phyloP scores from a whole-genome alignment of 2,113 vertebrate species.

The Ciconia boyciana region DNA sequence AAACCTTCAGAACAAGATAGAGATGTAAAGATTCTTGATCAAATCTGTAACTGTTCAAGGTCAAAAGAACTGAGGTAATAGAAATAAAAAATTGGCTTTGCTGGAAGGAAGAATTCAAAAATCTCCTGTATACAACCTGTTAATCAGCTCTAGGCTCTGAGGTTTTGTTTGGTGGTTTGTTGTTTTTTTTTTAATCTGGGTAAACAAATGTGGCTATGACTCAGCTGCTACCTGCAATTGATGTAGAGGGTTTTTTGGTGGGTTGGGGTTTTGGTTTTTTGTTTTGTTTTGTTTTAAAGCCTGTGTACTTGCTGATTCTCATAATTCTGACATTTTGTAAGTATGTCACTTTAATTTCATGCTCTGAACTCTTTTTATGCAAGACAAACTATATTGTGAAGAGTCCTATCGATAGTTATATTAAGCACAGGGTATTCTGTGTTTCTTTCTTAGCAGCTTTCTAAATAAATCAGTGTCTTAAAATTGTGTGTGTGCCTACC shows the following conservation, averaged over 20 bases:
- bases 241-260: background rate
- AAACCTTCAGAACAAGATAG: background rate
- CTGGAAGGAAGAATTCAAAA: background rate
- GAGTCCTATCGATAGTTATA: background rate
- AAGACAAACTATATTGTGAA: background rate
- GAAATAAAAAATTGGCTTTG: background rate
- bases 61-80: background rate
- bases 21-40: background rate
- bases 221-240: background rate
- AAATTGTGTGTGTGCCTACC: background rate
- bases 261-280: background rate
- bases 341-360: background rate
- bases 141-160: background rate
- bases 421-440: background rate
- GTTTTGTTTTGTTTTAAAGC: background rate
- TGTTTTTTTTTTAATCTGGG: background rate
- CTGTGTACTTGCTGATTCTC: background rate
- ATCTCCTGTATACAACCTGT: background rate
- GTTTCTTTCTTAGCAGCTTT: background rate
- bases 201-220: background rate
- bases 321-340: background rate
- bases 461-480: background rate
- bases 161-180: background rate
- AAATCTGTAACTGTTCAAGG: background rate
- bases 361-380: background rate